Evolutionary conservation across 2,113 vertebrate genomes (phyloP).

Genomic region (Tachysurus fulvidraco): DNA sequence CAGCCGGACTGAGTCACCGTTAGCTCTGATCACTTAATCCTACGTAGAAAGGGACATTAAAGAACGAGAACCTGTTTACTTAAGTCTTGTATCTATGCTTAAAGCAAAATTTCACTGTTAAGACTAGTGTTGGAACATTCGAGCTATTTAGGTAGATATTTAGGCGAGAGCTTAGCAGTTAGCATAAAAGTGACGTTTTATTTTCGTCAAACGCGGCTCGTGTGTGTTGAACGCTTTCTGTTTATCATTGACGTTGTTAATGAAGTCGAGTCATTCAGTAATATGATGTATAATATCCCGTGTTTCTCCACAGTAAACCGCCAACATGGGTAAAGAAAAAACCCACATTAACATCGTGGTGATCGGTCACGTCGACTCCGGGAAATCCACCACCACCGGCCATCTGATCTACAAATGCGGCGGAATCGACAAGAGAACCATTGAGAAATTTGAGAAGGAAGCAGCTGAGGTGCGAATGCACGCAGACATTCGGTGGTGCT

Average conservation of each 20-base stretch:
- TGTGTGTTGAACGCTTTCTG: background rate
- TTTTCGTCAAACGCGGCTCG: background rate
- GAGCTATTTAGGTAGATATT: background rate
- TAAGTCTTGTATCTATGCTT: too few species aligned
- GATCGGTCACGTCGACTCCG: constrained; percentile 80
- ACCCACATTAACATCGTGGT: constrained; percentile 81
- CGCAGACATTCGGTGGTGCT: background rate
- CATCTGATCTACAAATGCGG: constrained; percentile 80
- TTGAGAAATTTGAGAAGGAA: constrained; percentile 80
- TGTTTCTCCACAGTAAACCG: constrained; percentile 56
- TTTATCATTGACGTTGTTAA: background rate
- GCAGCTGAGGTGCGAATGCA: constrained; percentile 68
- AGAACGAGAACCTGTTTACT: background rate
- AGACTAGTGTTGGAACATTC: too few species aligned
- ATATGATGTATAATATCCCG: background rate
- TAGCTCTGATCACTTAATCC: constrained; percentile 45
- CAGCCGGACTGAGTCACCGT: constrained; percentile 16
- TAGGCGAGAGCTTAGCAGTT: background rate
- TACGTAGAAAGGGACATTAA: background rate
- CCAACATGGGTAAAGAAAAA: constrained; percentile 75
- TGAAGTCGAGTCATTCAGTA: background rate
- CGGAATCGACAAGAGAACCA: constrained; percentile 79
- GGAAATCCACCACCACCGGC: constrained; percentile 77
- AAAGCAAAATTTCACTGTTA: too few species aligned
- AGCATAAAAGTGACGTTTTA: background rate